Base-by-base conservation (phyloP, 2,888 invertebrate species). In the Macropis europaea region DNA sequence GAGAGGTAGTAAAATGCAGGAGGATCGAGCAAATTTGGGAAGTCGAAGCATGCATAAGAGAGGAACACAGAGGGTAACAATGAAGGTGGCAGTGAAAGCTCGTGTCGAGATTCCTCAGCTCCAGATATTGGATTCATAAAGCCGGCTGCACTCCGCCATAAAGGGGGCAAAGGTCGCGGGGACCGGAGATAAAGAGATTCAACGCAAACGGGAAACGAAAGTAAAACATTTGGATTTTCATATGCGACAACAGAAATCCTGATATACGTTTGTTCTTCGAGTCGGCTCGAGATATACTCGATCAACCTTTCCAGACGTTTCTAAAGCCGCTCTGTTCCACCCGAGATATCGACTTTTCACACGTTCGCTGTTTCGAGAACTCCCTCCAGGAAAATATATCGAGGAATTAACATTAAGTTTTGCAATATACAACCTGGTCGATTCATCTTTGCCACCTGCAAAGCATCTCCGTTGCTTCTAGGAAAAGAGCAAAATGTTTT, bases 71-170 rank as follows among this genome's bases (percentile, higher is more conserved):
- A 47, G 57, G n/a, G 7, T n/a, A 13, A 17, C 17, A 28, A n/a
- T 17, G 28, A 43, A 47, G 24, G 19, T 34, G 32, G 26, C 17
- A 47, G 1, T 13, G 45, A 47, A 47, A 47, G 30, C 47, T 42
- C 15, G 11, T 32, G 52, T 36, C 24, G n/a, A 36, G 24, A 26
- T 67, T 45, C 1, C 54, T 54, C 36, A 32, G 40, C 15, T 48
- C 15, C 32, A 56, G 74, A 74, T 74, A 75, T 75, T 76, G 71
- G 64, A 63, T 76, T 74, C 61, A 71, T 76, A 71, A 68, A 68
- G 24, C 52, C 53, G 38, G 28, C n/a, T 38, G 13, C 36, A 42
- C 45, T 47, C n/a, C 34, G 30, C 42, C 22, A 47, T 68, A 68
- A 70, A 71, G 45, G 61, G 47, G 40, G 45, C 19, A 60, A 66